These are phyloP conservation scores for Watsonalla binaria DNA, from an alignment of 2,888 invertebrate genomes.

Conservation along the genomic window DNA sequence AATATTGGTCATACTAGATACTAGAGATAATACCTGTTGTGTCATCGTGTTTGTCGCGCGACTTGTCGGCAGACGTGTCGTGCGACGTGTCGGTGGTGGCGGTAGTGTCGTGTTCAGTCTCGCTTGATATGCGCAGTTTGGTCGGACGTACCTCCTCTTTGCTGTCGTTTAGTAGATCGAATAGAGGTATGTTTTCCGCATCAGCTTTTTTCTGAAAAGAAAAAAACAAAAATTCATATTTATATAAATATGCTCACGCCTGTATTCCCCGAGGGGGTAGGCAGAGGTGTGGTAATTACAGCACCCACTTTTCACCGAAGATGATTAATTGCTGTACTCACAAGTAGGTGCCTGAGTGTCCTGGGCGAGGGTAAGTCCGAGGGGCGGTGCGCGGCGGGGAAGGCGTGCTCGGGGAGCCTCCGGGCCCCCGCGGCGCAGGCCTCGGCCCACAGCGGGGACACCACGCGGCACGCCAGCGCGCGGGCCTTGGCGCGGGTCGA, in stretches of 20 bases:
- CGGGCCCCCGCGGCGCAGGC: conserved; percentile 49
- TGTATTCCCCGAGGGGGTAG: too few species aligned
- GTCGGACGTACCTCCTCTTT: conserved; percentile 27
- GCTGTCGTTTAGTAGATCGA: conserved; percentile 36
- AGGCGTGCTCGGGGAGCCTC: conserved; percentile 45
- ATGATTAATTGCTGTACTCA: too few species aligned
- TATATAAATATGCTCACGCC: too few species aligned
- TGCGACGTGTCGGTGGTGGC: conserved; percentile 30
- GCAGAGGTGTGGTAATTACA: too few species aligned
- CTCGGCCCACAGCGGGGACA: conserved; percentile 69
- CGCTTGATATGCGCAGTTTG: conserved; percentile 50
- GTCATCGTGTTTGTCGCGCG: conserved; percentile 11
- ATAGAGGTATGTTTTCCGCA: conserved; percentile 51
- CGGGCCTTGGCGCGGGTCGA: conserved; percentile 44
- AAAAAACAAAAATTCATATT: not conserved
- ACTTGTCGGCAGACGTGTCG: conserved; percentile 30
- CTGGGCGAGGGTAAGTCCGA: conserved; percentile 63
- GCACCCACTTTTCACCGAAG: too few species aligned
- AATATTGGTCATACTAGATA: not conserved
- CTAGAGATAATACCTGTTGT: not conserved
- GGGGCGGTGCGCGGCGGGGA: conserved; percentile 51
- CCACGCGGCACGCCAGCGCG: conserved; percentile 50
- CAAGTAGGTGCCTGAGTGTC: conserved; percentile 44
- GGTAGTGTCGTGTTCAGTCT: conserved; percentile 35
- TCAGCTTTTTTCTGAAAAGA: conserved; percentile 58